Percentiles rank a stretch among this genome's conserved stretches.
phyloP scores from a whole-genome alignment of 2,888 invertebrate species.

The Ormyrus thymus region DNA sequence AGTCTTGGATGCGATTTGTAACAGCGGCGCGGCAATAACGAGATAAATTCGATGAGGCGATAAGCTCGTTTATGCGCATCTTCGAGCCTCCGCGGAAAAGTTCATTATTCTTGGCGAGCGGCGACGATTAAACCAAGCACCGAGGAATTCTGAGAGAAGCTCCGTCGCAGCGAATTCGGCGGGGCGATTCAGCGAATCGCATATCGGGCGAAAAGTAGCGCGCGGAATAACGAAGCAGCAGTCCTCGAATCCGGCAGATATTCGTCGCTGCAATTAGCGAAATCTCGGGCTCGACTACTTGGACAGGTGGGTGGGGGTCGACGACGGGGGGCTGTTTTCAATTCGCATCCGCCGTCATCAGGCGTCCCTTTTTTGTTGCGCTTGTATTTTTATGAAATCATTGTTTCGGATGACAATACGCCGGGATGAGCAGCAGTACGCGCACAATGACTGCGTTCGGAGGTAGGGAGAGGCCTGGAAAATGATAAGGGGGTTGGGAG shows the following conservation, averaged over 20 bases:
- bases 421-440: slow-evolving; percentile 68
- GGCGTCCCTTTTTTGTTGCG: slow-evolving; percentile 34
- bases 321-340: slow-evolving; percentile 18
- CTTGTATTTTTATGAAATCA: slow-evolving; percentile 74
- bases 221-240: too few species aligned
- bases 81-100: too few species aligned
- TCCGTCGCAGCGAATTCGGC: too few species aligned
- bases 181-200: too few species aligned
- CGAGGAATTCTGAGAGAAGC: too few species aligned
- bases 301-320: not conserved
- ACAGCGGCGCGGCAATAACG: too few species aligned
- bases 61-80: too few species aligned
- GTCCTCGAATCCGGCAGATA: too few species aligned
- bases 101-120: too few species aligned
- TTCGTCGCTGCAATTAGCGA: slow-evolving; percentile 40
- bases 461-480: slow-evolving; percentile 51
- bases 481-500: slow-evolving; percentile 40
- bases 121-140: too few species aligned
- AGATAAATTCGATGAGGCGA: too few species aligned
- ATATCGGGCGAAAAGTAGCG: too few species aligned
- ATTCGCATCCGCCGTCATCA: slow-evolving; percentile 55
- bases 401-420: slow-evolving; percentile 74
- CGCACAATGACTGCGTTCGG: slow-evolving; percentile 71
- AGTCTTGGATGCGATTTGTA: not conserved
- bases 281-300: slow-evolving; percentile 23